phyloP scores from a whole-genome alignment of 1,140 invertebrate genomes.

The Armadillidium nasatum region DNA sequence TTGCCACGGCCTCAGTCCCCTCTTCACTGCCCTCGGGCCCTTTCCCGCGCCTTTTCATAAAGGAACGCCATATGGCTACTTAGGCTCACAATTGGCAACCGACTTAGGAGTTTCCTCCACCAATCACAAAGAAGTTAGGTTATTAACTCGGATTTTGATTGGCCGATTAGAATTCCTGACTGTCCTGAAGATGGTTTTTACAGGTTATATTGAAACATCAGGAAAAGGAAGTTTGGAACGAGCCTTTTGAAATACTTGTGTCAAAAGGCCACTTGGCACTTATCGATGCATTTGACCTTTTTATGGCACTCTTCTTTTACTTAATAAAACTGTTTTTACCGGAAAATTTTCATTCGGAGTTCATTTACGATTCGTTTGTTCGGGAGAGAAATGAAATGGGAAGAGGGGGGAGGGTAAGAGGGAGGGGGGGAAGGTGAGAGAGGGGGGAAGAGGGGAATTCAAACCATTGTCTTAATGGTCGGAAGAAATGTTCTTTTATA shows the following conservation, averaged over 20 bases:
- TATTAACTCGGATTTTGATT: slow-evolving; percentile 13
- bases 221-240: slow-evolving; percentile 1
- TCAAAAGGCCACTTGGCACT: slow-evolving; percentile 4
- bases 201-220: slow-evolving; percentile 13
- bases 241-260: slow-evolving; percentile 1
- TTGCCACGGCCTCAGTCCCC: not conserved
- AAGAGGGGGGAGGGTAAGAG: no score
- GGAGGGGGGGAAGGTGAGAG: no score
- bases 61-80: slow-evolving; percentile 5
- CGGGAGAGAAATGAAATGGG: no score
- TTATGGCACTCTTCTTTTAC: slow-evolving; percentile 5
- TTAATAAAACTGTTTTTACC: not conserved
- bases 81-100: slow-evolving; percentile 5
- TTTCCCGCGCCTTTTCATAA: slow-evolving; percentile 4
- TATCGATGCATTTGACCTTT: not conserved
- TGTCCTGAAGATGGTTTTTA: slow-evolving; percentile 12
- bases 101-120: not conserved
- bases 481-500: no score
- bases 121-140: slow-evolving; percentile 4
- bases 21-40: not conserved
- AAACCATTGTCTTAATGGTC: no score
- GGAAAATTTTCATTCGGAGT: not conserved
- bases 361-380: not conserved
- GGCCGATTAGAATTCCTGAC: not conserved
- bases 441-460: no score